Percentiles rank a stretch among this genome's conserved stretches.
Conservation (phyloP, 2,113 vertebrate species). For the Eudyptes chrysolophus region DNA sequence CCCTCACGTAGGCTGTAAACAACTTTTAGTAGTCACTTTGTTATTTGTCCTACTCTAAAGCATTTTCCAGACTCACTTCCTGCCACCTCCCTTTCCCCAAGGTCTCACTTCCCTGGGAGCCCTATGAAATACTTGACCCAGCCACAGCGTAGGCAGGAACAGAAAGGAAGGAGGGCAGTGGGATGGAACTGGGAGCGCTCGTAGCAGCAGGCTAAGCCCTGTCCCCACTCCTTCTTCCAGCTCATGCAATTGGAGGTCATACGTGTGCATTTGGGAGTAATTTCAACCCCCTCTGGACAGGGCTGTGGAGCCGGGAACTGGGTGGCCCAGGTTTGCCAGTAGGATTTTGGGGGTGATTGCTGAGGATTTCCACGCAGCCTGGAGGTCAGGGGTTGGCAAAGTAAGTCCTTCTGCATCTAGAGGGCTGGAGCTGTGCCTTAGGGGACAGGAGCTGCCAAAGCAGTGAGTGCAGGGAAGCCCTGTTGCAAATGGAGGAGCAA, state of each 20-base stretch:
- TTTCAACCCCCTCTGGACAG: not conserved
- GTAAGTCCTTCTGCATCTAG: not conserved
- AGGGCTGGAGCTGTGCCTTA: not conserved
- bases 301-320: not conserved
- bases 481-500: not conserved
- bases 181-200: accelerated
- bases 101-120: not conserved
- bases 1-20: not conserved
- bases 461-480: not conserved
- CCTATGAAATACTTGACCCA: not conserved
- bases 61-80: not conserved
- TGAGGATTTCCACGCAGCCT: not conserved
- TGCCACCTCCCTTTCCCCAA: not conserved
- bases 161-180: not conserved
- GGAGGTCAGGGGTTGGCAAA: not conserved
- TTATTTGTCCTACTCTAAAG: not conserved
- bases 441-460: not conserved
- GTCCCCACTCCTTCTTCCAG: not conserved
- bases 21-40: not conserved
- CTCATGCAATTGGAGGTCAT: accelerated
- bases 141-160: not conserved
- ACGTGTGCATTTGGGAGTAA: not conserved
- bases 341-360: not conserved
- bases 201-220: not conserved
- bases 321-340: not conserved